phyloP scores from a whole-genome alignment of 2,113 vertebrate species.

The Scatophagus argus region DNA sequence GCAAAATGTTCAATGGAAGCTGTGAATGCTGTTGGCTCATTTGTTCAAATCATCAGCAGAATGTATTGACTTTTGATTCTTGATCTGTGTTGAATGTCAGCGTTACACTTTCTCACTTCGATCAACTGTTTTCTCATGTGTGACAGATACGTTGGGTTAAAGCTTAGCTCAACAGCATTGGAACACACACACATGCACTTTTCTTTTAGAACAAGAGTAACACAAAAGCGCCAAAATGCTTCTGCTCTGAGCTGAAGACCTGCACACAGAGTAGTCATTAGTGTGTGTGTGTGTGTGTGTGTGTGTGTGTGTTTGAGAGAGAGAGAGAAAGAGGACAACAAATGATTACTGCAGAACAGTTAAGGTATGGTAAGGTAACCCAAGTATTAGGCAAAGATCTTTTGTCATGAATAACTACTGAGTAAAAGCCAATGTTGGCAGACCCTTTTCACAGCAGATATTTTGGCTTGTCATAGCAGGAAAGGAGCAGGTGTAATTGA shows the following conservation, averaged over 20 bases:
- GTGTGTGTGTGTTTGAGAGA: too few relatives aligned
- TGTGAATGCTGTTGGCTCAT: not conserved
- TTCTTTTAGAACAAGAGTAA: constrained; percentile 11
- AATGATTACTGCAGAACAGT: too few relatives aligned
- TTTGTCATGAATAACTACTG: not conserved
- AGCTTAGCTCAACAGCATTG: constrained; percentile 3
- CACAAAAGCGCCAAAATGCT: constrained; percentile 36
- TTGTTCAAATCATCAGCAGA: constrained; percentile 11
- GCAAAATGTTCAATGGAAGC: not conserved
- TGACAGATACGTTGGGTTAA: not conserved
- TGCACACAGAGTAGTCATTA: constrained; percentile 6
- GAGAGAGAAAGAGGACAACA: too few relatives aligned
- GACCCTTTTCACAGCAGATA: not conserved
- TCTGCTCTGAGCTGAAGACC: constrained; percentile 15
- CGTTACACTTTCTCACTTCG: not conserved
- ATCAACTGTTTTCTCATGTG: not conserved
- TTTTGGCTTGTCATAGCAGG: not conserved
- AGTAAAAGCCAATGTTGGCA: not conserved
- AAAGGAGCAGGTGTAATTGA: not conserved
- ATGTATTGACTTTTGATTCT: constrained; percentile 23
- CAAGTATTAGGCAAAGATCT: not conserved
- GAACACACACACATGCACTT: not conserved
- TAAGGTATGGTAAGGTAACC: too few relatives aligned
- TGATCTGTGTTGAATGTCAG: not conserved
- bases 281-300: not conserved